Evolutionary conservation across 2,797 vertebrate species (phyloP), one percentile per base, ranked within the genome.

Genomic region (Australoheros facetus): DNA sequence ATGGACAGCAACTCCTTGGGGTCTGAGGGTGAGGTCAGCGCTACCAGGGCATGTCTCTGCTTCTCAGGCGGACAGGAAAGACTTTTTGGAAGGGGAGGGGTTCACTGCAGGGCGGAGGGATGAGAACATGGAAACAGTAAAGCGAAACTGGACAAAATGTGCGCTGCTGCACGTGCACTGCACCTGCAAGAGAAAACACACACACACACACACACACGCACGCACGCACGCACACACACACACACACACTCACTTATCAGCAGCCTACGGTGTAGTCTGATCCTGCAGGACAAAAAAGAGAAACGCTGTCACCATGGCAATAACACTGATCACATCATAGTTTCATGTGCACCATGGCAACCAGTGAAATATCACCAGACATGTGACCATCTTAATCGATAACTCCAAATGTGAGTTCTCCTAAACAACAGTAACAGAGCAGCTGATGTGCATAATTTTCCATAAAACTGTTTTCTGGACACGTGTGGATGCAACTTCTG

Each of bases 41-140:
- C 88, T 85, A 76, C 78, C 78, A 37, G 84, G 88, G 88, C 28
- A 4, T 5, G 79, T 81, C 78, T 85, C 85, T 76, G 90, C 82
- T 90, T 92, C 88, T 90, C 92, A 92, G 85, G 84, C 89, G 0
- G 82, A 79, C 84, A 88, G 92, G 93, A 93, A 93, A 88, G 66
- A 51, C 75, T 77, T 59, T 66, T 59, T 66, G 77, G 82, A 80
- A 84, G 81, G 75, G 87, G 86, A 87, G 81, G 85, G 80, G 81
- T 73, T 78, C 73, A n/a, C 17, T n/a, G 7, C 6, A 64, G 83
- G 85, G 84, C 51, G 79, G 89, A 84, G 82, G 74, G 88, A 92
- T 94, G 93, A 94, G 92, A 81, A 89, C 83, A 94, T 95, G 93
- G 94, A 94, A 94, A 94, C 78, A 91, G 60, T 75, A 48, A 78